Evolutionary conservation across 2,888 invertebrate genomes (phyloP), one percentile per base, ranked within the genome.

Genomic region (Autographa gamma): DNA sequence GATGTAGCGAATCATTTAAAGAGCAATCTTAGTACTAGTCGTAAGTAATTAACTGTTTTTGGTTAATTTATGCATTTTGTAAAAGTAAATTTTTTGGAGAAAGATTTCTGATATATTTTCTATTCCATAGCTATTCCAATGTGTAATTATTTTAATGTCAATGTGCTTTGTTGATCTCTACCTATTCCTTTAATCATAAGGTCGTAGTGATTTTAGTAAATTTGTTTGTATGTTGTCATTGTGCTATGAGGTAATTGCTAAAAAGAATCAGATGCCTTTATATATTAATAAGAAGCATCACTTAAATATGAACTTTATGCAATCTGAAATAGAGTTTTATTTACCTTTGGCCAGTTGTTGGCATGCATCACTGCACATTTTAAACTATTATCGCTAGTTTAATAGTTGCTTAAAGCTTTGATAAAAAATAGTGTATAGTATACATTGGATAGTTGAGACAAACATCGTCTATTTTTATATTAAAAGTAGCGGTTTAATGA

Each of bases 231-330:
- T n/a, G 48, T 48, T 48, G 38, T 38, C 38, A 38, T 48, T 48
- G n/a, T 48, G n/a, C 48, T 48, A n/a, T 48, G 48, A 48, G 48
- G 48, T 48, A 48, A 48, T 48, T 7, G n/a, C 48, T 48, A 48
- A 16, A 43, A 43, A 16, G n/a, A n/a, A 48, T n/a, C 48, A 48
- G n/a, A 48, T n/a, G n/a, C 48, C 48, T 48, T n/a, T n/a, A 48
- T n/a, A 16, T 48, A n/a, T 48, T 43, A 14, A 43, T 16, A 16
- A 43, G 16, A 16, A 16, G 14, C 16, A 43, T 16, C 48, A 48
- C n/a, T 8, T n/a, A n/a, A 48, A 48, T n/a, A 48, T n/a, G n/a
- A 48, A 48, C 48, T 48, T n/a, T 48, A n/a, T 48, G 14, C 48
- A 4, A n/a, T 48, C 5, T 6, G n/a, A 7, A 2, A 48, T 48